Percentiles rank a stretch among this genome's conserved stretches.
phyloP scores from a whole-genome alignment of 2,113 vertebrate species.

The Kobus ellipsiprymnus region DNA sequence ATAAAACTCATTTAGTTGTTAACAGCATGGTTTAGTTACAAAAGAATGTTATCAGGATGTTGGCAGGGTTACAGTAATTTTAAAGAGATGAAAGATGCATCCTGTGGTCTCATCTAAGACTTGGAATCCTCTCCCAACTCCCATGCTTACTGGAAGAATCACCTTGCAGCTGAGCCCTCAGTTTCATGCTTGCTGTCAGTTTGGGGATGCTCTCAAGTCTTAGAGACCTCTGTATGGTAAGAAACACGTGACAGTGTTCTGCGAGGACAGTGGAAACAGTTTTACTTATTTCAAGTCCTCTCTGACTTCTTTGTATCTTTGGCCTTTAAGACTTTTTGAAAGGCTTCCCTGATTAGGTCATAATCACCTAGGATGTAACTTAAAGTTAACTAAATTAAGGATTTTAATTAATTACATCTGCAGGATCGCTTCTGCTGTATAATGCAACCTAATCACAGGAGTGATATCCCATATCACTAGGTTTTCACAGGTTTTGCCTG shows the following conservation, averaged over 20 bases:
- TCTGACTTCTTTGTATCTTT: background rate
- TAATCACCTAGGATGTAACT: background rate
- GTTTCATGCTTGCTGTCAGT: background rate
- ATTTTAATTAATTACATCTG: background rate
- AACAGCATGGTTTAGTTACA: background rate
- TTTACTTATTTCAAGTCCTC: background rate
- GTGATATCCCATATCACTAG: background rate
- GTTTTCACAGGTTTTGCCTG: background rate
- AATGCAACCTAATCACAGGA: background rate
- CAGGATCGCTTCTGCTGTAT: background rate
- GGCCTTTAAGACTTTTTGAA: background rate
- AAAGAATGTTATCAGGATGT: background rate
- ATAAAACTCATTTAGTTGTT: background rate
- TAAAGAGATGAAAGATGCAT: background rate
- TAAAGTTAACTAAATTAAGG: background rate
- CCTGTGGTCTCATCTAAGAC: background rate
- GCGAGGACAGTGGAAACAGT: background rate
- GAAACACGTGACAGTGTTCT: background rate
- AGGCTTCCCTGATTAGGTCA: background rate
- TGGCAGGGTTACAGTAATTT: background rate
- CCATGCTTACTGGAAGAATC: background rate
- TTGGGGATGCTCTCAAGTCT: background rate
- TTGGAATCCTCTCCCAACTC: background rate
- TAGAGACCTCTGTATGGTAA: background rate
- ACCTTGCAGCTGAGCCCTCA: background rate